Evolutionary conservation across 2,797 vertebrate species (phyloP).

Genomic region (Chelidonichthys spinosus): DNA sequence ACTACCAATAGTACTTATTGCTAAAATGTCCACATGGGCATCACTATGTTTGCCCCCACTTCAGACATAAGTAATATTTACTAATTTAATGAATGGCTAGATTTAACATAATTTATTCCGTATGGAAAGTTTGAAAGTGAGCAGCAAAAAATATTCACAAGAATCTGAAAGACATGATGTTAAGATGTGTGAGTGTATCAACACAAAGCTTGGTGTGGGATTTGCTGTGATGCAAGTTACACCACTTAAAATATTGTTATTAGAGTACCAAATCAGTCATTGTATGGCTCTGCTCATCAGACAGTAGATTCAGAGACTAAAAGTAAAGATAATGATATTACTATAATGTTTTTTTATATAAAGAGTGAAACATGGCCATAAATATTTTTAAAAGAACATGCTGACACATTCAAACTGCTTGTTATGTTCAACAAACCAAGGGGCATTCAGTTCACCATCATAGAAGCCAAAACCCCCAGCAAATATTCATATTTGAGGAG

Average conservation of each 20-base stretch:
- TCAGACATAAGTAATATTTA: background rate
- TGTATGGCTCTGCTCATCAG: background rate
- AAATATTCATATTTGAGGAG: background rate
- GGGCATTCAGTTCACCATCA: background rate
- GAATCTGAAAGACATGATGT: background rate
- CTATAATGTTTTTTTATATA: background rate
- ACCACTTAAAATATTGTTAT: background rate
- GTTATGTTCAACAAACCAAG: background rate
- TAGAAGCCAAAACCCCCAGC: background rate
- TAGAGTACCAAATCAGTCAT: background rate
- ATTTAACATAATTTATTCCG: background rate
- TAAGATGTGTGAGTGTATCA: background rate
- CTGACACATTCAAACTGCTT: background rate
- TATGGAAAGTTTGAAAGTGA: background rate
- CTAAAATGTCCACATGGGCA: no score
- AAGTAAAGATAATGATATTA: background rate
- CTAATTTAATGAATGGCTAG: background rate
- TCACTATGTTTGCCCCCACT: background rate
- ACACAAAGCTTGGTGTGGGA: background rate
- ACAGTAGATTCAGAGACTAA: background rate
- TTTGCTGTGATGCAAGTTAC: background rate
- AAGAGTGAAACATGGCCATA: background rate
- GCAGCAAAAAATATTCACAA: background rate
- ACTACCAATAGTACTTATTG: no score
- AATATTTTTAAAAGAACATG: background rate